phyloP scores from a whole-genome alignment of 2,113 vertebrate species.

The Ailuropoda melanoleuca region DNA sequence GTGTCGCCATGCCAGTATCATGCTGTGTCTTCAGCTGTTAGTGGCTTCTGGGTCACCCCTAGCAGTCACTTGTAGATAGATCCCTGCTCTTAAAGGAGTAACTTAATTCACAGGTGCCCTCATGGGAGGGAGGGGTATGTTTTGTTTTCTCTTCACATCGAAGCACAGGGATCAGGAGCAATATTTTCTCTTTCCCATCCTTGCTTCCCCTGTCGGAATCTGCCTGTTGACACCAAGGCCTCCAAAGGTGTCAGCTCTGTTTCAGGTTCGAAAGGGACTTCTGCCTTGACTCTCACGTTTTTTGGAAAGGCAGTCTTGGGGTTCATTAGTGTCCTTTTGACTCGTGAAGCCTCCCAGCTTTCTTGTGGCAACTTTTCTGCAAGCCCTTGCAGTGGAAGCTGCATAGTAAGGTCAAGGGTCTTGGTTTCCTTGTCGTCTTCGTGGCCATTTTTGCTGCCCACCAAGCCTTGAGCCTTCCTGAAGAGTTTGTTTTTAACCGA shows the following conservation, averaged over 20 bases:
- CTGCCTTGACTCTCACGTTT: not conserved
- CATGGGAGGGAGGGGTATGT: accelerated
- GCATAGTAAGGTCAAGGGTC: not conserved
- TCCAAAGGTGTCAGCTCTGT: accelerated
- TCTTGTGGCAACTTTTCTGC: not conserved
- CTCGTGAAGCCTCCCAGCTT: not conserved
- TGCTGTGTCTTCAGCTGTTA: not conserved
- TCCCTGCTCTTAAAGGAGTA: not conserved
- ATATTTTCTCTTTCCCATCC: not conserved
- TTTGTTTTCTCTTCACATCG: not conserved
- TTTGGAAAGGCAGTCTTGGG: not conserved
- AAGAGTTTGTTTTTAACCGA: not conserved
- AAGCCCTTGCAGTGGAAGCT: not conserved
- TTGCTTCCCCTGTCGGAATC: accelerated
- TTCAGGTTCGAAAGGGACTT: not conserved
- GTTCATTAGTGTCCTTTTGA: not conserved
- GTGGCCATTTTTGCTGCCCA: not conserved
- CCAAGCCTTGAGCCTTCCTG: not conserved
- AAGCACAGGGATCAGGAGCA: not conserved
- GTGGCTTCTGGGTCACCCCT: not conserved
- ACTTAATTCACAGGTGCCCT: not conserved
- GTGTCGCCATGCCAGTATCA: too few species aligned
- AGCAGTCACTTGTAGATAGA: not conserved
- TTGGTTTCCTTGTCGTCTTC: not conserved
- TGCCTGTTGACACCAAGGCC: not conserved